Evolutionary conservation across 2,797 vertebrate genomes (phyloP).

Genomic region (Kryptolebias ocellatus): DNA sequence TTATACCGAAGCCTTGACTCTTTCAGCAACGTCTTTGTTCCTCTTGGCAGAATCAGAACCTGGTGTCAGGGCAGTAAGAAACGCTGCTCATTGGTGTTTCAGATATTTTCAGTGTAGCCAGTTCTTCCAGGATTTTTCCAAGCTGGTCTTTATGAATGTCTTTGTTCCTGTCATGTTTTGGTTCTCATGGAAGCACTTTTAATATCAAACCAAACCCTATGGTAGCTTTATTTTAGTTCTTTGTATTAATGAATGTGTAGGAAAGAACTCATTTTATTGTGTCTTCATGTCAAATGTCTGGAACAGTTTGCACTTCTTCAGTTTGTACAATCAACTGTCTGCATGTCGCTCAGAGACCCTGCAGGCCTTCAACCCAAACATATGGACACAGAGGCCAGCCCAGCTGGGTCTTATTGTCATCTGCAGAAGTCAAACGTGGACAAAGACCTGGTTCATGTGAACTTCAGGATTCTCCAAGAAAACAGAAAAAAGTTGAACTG

Average conservation of each 20-base stretch:
- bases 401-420: neutral
- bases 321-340: conserved; percentile 63
- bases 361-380: conserved; percentile 53
- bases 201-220: conserved; percentile 58
- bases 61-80: neutral
- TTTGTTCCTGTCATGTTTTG: conserved; percentile 48
- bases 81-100: conserved; percentile 10
- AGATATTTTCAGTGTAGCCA: conserved; percentile 27
- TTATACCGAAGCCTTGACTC: conserved; percentile 8
- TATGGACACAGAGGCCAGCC: conserved; percentile 45
- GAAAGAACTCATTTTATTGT: conserved; percentile 43
- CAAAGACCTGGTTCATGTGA: conserved; percentile 17
- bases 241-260: conserved; percentile 52
- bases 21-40: conserved; percentile 14
- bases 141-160: conserved; percentile 33
- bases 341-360: conserved; percentile 57
- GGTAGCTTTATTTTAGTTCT: conserved; percentile 71
- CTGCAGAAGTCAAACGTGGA: conserved; percentile 2
- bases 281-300: conserved; percentile 69
- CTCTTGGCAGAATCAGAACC: conserved; percentile 17
- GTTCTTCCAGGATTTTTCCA: conserved; percentile 68
- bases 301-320: conserved; percentile 68
- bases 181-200: conserved; percentile 68
- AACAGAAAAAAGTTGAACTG: no score
- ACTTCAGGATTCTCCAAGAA: neutral